Percentiles rank a stretch among this genome's conserved stretches.
Evolutionary conservation across 2,113 vertebrate genomes (phyloP).

Genomic region (Rousettus leschenaultii): DNA sequence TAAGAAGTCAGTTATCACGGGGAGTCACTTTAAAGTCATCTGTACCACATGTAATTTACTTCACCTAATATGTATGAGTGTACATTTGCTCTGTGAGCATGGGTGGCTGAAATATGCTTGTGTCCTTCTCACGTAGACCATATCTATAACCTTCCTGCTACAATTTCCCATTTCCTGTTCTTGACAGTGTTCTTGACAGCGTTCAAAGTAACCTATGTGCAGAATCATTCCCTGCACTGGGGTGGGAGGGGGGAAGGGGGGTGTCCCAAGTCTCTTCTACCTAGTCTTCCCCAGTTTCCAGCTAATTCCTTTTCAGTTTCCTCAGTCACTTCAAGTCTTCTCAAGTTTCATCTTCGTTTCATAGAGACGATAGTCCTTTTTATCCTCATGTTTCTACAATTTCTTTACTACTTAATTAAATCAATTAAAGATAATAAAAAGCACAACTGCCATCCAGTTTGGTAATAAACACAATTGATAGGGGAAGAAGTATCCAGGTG

Average conservation of each 20-base stretch:
- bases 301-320: background rate
- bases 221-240: background rate
- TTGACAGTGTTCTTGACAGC: background rate
- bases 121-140: background rate
- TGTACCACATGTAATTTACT: accelerated
- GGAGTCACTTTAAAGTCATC: background rate
- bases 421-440: background rate
- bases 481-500: background rate
- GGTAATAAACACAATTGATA: background rate
- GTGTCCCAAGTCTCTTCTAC: background rate
- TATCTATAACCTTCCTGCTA: no score
- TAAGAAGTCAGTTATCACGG: background rate
- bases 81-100: background rate
- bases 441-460: background rate
- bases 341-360: background rate
- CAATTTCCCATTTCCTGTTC: background rate
- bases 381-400: background rate
- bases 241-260: no score
- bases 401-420: background rate
- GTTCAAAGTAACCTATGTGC: background rate
- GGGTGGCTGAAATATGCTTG: background rate
- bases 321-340: background rate
- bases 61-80: no score
- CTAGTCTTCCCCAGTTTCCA: background rate
- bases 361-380: background rate